Conservation (phyloP, 2,113 vertebrate genomes). For the Alectura lathami region DNA sequence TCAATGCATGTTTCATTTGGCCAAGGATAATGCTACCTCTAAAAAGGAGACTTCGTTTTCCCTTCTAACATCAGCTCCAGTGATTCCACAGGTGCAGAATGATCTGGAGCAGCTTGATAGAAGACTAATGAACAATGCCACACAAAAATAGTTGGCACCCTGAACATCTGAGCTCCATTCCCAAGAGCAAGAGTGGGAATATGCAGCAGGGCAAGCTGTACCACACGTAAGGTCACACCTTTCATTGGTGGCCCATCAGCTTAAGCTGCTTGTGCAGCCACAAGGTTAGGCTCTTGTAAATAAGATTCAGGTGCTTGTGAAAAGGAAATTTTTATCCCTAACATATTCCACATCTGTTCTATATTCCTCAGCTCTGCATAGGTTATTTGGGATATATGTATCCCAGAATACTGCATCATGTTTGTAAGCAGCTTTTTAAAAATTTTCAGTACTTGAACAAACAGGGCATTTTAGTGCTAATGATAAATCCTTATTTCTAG, state of each 20-base stretch:
- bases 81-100: neutral
- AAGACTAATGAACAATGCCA: neutral
- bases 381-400: neutral
- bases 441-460: neutral
- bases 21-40: neutral
- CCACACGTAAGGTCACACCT: neutral
- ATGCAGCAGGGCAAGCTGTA: neutral
- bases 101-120: neutral
- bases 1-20: neutral
- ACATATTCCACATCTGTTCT: neutral
- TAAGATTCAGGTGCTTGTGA: neutral
- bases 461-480: neutral
- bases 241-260: rapidly evolving
- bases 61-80: neutral
- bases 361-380: neutral
- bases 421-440: neutral
- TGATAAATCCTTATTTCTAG: neutral
- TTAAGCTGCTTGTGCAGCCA: neutral
- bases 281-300: neutral
- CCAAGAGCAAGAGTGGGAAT: neutral
- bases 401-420: neutral
- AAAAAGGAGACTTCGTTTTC: neutral
- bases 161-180: neutral
- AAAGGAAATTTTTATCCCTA: neutral
- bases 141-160: neutral